Evolutionary conservation across 2,888 invertebrate species (phyloP).

Genomic region (Linnaemya tessellans): DNA sequence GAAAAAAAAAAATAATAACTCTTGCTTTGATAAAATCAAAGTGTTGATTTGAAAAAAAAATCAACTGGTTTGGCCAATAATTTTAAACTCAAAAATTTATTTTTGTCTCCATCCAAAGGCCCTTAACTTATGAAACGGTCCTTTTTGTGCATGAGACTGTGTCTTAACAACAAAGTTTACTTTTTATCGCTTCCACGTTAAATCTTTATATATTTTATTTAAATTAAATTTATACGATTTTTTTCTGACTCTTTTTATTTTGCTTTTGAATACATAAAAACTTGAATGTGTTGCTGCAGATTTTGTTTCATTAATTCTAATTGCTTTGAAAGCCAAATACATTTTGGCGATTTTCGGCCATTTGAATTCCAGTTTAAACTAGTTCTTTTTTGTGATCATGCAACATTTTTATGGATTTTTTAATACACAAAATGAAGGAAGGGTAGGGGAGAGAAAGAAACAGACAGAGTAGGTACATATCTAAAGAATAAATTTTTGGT

Average conservation of each 20-base stretch:
- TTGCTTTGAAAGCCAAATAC: slow-evolving; percentile 12
- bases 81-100: background rate
- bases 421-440: background rate
- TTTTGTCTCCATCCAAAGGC: background rate
- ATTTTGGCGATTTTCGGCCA: slow-evolving; percentile 16
- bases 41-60: too few species aligned
- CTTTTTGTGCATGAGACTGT: background rate
- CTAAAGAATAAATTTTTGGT: background rate
- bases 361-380: slow-evolving; percentile 41
- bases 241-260: slow-evolving; percentile 2
- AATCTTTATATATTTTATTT: background rate
- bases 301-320: slow-evolving; percentile 6
- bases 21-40: too few species aligned
- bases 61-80: background rate
- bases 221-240: background rate
- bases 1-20: too few species aligned
- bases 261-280: background rate
- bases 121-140: background rate
- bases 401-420: slow-evolving; percentile 22
- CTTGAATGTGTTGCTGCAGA: background rate
- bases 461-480: background rate
- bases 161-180: slow-evolving; percentile 6
- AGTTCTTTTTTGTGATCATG: slow-evolving; percentile 35
- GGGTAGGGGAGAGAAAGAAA: background rate
- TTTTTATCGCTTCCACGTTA: background rate